Conservation (phyloP, 2,888 invertebrate genomes). For the Meliscaeva auricollis region DNA sequence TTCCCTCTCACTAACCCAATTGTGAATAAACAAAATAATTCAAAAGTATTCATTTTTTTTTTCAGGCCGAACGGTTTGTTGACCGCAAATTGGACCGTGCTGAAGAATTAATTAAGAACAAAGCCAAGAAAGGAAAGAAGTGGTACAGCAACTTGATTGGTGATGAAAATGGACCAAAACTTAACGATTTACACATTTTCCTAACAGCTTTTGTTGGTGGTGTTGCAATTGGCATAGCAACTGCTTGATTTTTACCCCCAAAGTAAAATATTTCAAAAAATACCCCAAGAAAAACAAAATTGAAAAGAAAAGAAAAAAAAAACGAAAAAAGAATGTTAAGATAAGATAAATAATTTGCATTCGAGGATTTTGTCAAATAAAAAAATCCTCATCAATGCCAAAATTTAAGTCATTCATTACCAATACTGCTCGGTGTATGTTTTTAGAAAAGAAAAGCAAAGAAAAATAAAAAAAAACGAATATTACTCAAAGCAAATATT, state of each 20-base stretch:
- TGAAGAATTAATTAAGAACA: conserved; percentile 89
- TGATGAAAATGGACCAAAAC: conserved; percentile 87
- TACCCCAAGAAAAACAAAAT: background rate
- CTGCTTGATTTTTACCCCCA: conserved; percentile 78
- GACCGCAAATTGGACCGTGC: conserved; percentile 93
- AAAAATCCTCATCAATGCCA: conserved; percentile 40
- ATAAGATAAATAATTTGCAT: conserved; percentile 34
- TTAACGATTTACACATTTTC: conserved; percentile 92
- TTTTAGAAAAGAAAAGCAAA: conserved; percentile 29
- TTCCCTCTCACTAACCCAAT: no score
- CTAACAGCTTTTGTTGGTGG: conserved; percentile 92
- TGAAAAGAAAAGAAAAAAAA: conserved; percentile 1
- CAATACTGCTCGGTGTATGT: conserved; percentile 32
- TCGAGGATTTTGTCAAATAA: conserved; percentile 25
- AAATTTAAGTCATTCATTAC: conserved; percentile 30
- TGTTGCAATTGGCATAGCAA: conserved; percentile 88
- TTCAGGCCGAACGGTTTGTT: conserved; percentile 91
- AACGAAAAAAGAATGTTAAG: no score
- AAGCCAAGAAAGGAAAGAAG: conserved; percentile 89
- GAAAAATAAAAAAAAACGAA: conserved; percentile 22
- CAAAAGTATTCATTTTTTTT: conserved; percentile 60
- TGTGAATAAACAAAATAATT: background rate
- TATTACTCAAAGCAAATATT: conserved; percentile 23
- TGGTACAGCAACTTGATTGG: conserved; percentile 90
- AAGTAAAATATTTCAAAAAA: conserved; percentile 35